phyloP scores from a whole-genome alignment of 2,888 invertebrate genomes.

The Aleiodes alternator region DNA sequence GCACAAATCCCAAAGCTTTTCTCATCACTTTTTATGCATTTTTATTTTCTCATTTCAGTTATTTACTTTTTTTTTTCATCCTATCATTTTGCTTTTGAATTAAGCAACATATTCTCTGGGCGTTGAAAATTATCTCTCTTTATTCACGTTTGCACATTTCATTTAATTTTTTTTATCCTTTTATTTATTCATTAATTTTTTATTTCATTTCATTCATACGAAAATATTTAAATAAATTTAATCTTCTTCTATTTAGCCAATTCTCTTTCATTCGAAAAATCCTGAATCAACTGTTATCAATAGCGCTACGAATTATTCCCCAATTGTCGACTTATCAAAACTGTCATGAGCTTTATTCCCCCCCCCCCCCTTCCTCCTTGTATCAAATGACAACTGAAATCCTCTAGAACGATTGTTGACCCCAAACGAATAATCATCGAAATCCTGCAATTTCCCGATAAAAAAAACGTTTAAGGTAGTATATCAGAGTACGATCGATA shows the following conservation, averaged over 20 bases:
- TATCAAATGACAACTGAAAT: not conserved
- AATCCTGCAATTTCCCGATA: not conserved
- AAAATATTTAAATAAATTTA: not conserved
- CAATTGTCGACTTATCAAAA: not conserved
- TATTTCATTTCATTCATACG: not conserved
- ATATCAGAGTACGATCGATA: no score
- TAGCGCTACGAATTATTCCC: not conserved
- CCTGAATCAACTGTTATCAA: not conserved
- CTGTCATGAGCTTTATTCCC: not conserved
- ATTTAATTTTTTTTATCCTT: no score
- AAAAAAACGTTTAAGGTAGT: no score
- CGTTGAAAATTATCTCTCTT: not conserved
- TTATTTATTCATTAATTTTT: no score
- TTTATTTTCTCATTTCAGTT: slow-evolving; percentile 4
- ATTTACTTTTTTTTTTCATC: slow-evolving; percentile 7
- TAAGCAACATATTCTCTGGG: not conserved
- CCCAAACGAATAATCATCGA: not conserved
- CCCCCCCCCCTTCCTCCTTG: not conserved
- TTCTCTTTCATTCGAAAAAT: not conserved
- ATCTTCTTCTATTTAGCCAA: no score
- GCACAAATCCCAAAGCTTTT: slow-evolving; percentile 51
- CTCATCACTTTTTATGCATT: slow-evolving; percentile 11
- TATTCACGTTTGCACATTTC: not conserved
- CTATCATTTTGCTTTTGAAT: slow-evolving; percentile 1
- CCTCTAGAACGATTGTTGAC: not conserved